These are phyloP conservation scores for Parapsyche elsis DNA, from an alignment of 1,140 invertebrate species.

Conservation along the genomic window DNA sequence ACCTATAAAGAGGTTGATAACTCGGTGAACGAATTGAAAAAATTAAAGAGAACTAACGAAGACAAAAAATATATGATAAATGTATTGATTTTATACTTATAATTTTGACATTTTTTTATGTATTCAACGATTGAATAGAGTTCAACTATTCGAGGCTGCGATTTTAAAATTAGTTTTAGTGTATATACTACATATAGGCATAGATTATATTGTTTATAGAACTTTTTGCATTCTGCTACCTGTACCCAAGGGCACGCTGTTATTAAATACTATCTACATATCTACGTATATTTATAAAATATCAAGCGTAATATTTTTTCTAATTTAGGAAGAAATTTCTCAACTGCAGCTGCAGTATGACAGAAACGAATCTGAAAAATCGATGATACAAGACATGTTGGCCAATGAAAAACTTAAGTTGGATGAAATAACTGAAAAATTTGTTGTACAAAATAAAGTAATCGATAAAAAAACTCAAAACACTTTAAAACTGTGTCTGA, in stretches of 20 bases:
- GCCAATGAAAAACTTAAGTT: slow-evolving; percentile 59
- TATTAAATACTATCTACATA: neutral
- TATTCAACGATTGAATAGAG: neutral
- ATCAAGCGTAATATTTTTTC: slow-evolving; percentile 23
- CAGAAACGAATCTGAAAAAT: slow-evolving; percentile 57
- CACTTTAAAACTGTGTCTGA: slow-evolving; percentile 60
- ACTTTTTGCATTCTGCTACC: too few species aligned
- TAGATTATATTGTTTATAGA: too few species aligned
- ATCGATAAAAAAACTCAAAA: slow-evolving; percentile 58
- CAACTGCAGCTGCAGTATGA: slow-evolving; percentile 60
- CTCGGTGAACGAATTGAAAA: slow-evolving; percentile 2
- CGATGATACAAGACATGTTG: slow-evolving; percentile 54
- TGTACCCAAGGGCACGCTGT: too few species aligned
- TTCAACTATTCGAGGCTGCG: too few species aligned
- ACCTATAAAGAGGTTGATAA: slow-evolving; percentile 36
- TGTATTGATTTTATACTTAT: slow-evolving; percentile 36
- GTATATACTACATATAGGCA: too few species aligned
- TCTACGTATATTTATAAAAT: slow-evolving; percentile 1
- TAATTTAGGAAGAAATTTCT: slow-evolving; percentile 59
- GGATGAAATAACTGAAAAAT: slow-evolving; percentile 57
- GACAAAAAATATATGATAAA: slow-evolving; percentile 32
- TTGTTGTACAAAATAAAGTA: slow-evolving; percentile 60
- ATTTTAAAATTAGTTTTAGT: too few species aligned
- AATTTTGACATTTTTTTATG: too few species aligned
- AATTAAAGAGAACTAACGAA: slow-evolving; percentile 36